Evolutionary conservation across 2,113 vertebrate genomes (phyloP), one percentile per base, ranked within the genome.

Genomic region (Saguinus imperator): DNA sequence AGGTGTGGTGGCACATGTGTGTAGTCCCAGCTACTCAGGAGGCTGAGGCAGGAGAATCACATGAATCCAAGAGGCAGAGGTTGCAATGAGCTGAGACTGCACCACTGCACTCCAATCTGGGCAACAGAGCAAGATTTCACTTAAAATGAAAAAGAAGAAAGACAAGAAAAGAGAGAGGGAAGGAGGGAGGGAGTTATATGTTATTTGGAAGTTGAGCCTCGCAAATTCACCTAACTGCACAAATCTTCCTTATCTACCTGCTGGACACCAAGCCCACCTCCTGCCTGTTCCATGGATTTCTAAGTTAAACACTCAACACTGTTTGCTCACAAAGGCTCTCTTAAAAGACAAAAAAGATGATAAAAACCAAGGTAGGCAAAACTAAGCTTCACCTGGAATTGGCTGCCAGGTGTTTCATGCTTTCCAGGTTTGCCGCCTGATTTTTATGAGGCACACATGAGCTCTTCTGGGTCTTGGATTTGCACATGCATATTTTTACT

Each of bases 401-500:
- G n/a, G 61, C 17, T 23, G 3, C 10, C 12, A 68, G 25, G 32
- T 17, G 6, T 18, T 58, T 40, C 14, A 14, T 6, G 52, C 37
- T 84, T 73, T 58, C 68, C 52, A 87, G n/a, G 18, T 48, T 25
- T 91, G 57, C 66, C 12, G 7, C 58, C 64, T 75, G 20, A 35
- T 72, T 50, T 43, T n/a, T 48, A 20, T 1, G 20, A 88, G 40
- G 8, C 21, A 50, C 64, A 29, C 29, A 29, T 1, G 21, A 64
- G 27, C n/a, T 50, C 12, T 17, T 66, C 52, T 1, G 17, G 8
- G 20, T n/a, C 48, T 84, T 6, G 0, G 4, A 45, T 35, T 21
- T 0, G 11, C 50, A 7, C 40, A 68, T 1, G 1, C 0, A 23
- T 5, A 11, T 4, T 4, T 43, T 43, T 45, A 13, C 12, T 11